These are phyloP conservation scores for Galemys pyrenaicus DNA, from an alignment of 2,113 vertebrate species.

Conservation along the genomic window DNA sequence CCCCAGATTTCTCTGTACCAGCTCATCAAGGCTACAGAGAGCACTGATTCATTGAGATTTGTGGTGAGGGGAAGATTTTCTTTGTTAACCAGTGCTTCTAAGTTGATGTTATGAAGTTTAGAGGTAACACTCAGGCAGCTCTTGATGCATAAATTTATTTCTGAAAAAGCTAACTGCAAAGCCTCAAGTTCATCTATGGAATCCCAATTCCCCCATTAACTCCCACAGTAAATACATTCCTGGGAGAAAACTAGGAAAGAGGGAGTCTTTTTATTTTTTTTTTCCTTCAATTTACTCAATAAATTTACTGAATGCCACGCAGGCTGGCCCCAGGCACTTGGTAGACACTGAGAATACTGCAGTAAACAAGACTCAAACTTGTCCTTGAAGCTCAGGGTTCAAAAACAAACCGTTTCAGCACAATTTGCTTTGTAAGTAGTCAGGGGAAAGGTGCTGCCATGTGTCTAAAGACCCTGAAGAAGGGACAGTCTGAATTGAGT, in stretches of 20 bases:
- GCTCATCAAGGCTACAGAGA: background rate
- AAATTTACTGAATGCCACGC: background rate
- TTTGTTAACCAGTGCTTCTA: background rate
- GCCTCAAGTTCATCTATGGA: background rate
- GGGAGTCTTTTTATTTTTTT: background rate
- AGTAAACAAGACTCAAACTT: background rate
- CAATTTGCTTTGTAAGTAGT: background rate
- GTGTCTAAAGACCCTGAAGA: background rate
- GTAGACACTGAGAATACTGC: background rate
- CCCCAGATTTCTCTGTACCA: background rate
- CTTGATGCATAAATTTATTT: background rate
- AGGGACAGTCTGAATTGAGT: background rate
- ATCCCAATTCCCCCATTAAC: background rate
- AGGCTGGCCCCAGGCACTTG: background rate
- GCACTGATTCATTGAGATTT: background rate
- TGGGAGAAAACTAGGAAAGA: background rate
- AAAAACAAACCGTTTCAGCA: background rate
- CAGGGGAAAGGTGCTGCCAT: background rate
- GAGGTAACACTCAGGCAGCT: background rate
- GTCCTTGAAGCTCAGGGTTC: no score
- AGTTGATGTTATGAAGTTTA: background rate
- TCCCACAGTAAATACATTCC: background rate
- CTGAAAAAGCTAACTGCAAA: constrained; percentile 3
- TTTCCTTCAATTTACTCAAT: background rate
- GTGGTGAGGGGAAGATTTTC: background rate